These are phyloP conservation scores for Micropoecilia bifurca DNA, from an alignment of 2,797 vertebrate genomes.

Conservation along the genomic window DNA sequence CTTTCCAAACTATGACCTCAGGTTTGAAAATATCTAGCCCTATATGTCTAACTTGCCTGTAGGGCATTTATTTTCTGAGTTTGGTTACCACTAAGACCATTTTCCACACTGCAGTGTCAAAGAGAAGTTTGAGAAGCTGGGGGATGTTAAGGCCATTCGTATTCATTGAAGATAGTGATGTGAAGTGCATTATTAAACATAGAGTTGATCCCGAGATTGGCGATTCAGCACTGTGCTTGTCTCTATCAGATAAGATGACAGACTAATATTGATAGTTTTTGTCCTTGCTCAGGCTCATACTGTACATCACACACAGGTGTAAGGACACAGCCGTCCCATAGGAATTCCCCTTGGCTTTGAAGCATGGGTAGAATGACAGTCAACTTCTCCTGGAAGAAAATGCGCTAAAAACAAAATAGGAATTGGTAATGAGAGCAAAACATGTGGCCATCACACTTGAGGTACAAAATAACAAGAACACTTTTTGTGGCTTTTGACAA, in stretches of 20 bases:
- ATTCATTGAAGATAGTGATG: constrained; percentile 54
- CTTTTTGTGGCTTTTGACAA: constrained; percentile 60
- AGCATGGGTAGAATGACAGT: constrained; percentile 65
- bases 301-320: constrained; percentile 60
- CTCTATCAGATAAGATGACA: constrained; percentile 75
- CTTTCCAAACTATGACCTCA: background rate
- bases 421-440: constrained; percentile 59
- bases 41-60: background rate
- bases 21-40: background rate
- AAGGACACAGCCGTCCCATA: constrained; percentile 38
- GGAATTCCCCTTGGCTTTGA: constrained; percentile 55
- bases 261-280: constrained; percentile 77
- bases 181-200: constrained; percentile 57
- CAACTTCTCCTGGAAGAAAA: constrained; percentile 56
- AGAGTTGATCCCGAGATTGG: constrained; percentile 41
- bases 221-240: constrained; percentile 73
- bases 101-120: constrained; percentile 25
- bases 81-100: background rate
- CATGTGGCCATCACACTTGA: constrained; percentile 42
- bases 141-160: constrained; percentile 40
- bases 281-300: constrained; percentile 74
- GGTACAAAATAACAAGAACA: constrained; percentile 46
- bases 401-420: constrained; percentile 48
- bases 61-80: background rate
- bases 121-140: constrained; percentile 40